These are phyloP conservation scores for Hormiphora californensis DNA, from an alignment of 37 sponge, comb jelly and placozoan species.

Conservation along the genomic window DNA sequence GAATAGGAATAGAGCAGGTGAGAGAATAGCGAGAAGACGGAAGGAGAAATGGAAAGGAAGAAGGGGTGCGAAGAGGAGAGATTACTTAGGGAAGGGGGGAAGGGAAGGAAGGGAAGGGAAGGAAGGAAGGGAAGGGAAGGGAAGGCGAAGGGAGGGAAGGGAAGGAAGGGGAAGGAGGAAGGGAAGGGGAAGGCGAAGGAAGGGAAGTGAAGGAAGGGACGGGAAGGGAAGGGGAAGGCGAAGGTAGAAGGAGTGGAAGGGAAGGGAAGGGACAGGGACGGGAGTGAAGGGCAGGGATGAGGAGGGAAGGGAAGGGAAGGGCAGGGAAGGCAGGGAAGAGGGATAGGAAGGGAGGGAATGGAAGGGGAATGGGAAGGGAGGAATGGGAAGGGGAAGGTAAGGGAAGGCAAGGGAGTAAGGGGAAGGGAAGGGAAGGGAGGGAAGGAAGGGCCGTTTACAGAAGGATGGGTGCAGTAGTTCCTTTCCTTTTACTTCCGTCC, in stretches of 20 bases:
- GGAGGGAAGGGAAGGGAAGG: no score
- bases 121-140: not conserved
- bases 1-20: not conserved
- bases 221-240: not conserved
- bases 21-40: not conserved
- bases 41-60: not conserved
- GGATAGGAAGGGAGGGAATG: no score
- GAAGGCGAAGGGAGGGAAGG: not conserved
- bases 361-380: no score
- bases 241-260: slow-evolving; percentile 4
- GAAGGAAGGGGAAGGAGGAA: not conserved
- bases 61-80: not conserved
- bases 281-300: no score
- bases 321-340: no score
- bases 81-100: slow-evolving; percentile 15
- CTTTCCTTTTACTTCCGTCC: no score
- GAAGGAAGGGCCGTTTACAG: no score
- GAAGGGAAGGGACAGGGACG: not conserved
- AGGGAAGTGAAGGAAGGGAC: not conserved
- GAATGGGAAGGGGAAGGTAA: no score
- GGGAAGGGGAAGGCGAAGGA: not conserved
- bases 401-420: no score
- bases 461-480: no score
- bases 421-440: no score
- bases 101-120: not conserved